These are phyloP conservation scores for Polypterus senegalus DNA, from an alignment of 2,113 vertebrate genomes.

Conservation along the genomic window DNA sequence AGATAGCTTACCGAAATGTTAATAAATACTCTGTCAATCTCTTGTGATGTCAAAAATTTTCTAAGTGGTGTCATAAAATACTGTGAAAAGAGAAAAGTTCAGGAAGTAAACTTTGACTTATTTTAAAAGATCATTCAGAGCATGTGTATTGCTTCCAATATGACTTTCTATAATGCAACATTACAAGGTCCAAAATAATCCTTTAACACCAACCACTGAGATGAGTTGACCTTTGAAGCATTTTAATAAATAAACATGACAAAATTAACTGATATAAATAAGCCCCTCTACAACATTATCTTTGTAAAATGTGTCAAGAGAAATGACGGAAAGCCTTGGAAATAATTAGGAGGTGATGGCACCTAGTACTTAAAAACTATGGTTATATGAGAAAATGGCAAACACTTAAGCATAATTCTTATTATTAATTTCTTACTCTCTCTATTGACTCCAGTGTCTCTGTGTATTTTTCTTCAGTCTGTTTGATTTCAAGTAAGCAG, in stretches of 20 bases:
- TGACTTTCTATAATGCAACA: no score
- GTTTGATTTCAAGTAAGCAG: conserved; percentile 86
- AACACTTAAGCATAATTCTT: not conserved
- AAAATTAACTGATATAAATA: no score
- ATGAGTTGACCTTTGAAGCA: no score
- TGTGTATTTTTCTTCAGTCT: conserved; percentile 94
- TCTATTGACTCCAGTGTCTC: conserved; percentile 94
- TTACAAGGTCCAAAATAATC: no score
- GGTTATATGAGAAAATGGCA: not conserved
- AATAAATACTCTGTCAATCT: conserved; percentile 83
- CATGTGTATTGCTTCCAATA: no score
- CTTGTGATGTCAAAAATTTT: conserved; percentile 62
- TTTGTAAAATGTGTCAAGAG: no score
- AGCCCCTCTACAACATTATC: no score
- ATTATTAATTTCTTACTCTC: conserved; percentile 50
- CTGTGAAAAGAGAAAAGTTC: conserved; percentile 44
- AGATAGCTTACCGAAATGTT: conserved; percentile 79
- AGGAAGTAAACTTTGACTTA: no score
- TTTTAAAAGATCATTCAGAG: no score
- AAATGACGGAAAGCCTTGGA: no score
- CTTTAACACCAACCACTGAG: no score
- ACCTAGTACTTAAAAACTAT: not conserved
- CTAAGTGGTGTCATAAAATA: conserved; percentile 85
- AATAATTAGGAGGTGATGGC: not conserved
- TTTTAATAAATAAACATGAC: no score